A percentile compares a stretch with the other conserved stretches of the same genome.
Conservation (phyloP, 2,797 vertebrate genomes). For the Siniperca obscura region DNA sequence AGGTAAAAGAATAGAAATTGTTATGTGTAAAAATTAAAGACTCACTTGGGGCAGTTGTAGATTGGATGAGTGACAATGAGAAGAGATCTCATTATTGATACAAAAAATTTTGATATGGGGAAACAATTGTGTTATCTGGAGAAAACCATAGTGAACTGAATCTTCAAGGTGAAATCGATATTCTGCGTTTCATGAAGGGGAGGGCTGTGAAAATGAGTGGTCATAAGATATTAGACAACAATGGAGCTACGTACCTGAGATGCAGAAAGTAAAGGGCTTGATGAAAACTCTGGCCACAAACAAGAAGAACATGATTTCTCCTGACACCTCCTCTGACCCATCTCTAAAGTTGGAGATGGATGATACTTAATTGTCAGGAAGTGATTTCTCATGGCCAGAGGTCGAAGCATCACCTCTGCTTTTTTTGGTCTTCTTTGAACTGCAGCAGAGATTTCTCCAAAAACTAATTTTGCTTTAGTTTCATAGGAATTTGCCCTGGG, state of each 20-base stretch:
- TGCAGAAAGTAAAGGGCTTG: background rate
- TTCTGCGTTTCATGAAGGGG: background rate
- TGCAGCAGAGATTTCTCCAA: background rate
- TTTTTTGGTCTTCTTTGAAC: slow-evolving; percentile 12
- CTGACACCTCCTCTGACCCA: background rate
- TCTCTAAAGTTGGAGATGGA: background rate
- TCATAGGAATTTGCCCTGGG: background rate
- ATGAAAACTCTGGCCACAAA: background rate
- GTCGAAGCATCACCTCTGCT: background rate
- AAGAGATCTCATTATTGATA: background rate
- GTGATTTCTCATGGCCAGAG: background rate
- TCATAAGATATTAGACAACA: slow-evolving; percentile 1
- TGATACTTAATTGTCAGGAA: background rate
- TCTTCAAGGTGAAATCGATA: slow-evolving; percentile 20
- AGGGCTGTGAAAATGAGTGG: background rate
- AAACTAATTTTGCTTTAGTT: slow-evolving; percentile 2
- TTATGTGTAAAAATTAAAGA: no score
- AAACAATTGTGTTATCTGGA: background rate
- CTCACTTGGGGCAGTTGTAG: background rate
- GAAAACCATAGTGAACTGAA: background rate
- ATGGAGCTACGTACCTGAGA: background rate
- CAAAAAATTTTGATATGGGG: background rate
- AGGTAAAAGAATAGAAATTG: background rate
- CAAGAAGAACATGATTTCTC: slow-evolving; percentile 4
- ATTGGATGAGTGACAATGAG: slow-evolving; percentile 5